Evolutionary conservation across 2,113 vertebrate genomes (phyloP).

Genomic region (Clarias batrachus): DNA sequence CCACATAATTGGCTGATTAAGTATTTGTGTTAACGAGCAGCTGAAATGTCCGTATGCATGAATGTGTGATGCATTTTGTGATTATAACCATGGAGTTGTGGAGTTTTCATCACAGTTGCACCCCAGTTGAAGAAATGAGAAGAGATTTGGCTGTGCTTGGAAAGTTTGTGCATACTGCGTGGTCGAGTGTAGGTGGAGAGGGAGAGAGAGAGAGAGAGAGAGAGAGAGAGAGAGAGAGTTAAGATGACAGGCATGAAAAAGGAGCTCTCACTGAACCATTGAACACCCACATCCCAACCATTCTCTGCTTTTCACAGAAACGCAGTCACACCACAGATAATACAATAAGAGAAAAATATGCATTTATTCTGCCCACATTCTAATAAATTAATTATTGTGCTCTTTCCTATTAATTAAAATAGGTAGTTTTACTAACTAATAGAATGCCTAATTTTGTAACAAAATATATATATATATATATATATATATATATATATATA

Average conservation of each 20-base stretch:
- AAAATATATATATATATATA: too few species aligned
- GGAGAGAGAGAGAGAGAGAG: background rate
- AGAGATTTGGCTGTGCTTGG: slow-evolving; percentile 32
- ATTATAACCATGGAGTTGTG: background rate
- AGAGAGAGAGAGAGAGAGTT: slow-evolving; percentile 12
- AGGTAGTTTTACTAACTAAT: background rate
- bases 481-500: too few species aligned
- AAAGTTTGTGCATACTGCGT: slow-evolving; percentile 33
- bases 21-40: too few species aligned
- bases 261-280: slow-evolving; percentile 16
- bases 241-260: slow-evolving; percentile 34
- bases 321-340: slow-evolving; percentile 19
- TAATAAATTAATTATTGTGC: slow-evolving; percentile 17
- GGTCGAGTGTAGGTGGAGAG: slow-evolving; percentile 30
- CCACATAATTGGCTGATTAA: too few species aligned
- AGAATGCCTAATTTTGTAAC: background rate
- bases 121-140: background rate
- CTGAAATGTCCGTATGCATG: too few species aligned
- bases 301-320: slow-evolving; percentile 34
- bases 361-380: slow-evolving; percentile 26
- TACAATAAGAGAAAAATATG: slow-evolving; percentile 14
- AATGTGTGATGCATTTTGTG: background rate
- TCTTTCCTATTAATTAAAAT: background rate
- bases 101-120: slow-evolving; percentile 2
- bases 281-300: slow-evolving; percentile 28